phyloP scores from a whole-genome alignment of 2,797 vertebrate species.

The Anableps anableps region DNA sequence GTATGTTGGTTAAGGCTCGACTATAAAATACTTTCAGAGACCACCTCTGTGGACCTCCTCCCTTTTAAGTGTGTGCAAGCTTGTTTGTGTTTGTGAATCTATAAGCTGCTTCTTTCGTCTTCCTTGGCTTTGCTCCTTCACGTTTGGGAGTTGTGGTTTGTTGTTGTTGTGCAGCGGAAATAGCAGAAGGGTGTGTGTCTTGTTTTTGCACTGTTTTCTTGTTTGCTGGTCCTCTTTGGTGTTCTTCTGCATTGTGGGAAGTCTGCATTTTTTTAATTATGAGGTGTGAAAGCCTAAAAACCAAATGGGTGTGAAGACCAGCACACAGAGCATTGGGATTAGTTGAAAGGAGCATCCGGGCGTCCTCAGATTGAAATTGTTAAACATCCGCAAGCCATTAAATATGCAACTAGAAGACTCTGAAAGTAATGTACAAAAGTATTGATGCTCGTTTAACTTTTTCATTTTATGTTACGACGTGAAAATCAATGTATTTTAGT shows the following conservation, averaged over 20 bases:
- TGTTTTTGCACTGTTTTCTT: constrained; percentile 48
- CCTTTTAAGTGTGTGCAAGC: constrained; percentile 25
- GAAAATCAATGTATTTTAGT: background rate
- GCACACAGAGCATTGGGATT: constrained; percentile 35
- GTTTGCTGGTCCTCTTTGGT: constrained; percentile 61
- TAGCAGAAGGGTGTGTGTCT: background rate
- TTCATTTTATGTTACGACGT: background rate
- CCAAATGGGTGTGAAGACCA: constrained; percentile 60
- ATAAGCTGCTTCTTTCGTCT: constrained; percentile 7
- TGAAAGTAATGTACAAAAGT: constrained; percentile 8
- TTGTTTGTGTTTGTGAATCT: constrained; percentile 10
- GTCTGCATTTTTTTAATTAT: constrained; percentile 75
- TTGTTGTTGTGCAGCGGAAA: constrained; percentile 12
- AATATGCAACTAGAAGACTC: constrained; percentile 53
- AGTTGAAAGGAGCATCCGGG: constrained; percentile 44
- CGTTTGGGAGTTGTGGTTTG: constrained; percentile 10
- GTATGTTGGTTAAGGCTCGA: constrained; percentile 67
- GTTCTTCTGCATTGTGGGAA: constrained; percentile 67
- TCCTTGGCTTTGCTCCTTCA: background rate
- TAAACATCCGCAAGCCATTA: constrained; percentile 77
- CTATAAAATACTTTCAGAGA: constrained; percentile 75
- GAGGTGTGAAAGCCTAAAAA: constrained; percentile 79
- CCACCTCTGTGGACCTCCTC: constrained; percentile 79
- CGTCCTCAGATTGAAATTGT: constrained; percentile 50
- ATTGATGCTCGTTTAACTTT: background rate